phyloP scores from a whole-genome alignment of 2,888 invertebrate species.

The Eristalinus sepulchralis region DNA sequence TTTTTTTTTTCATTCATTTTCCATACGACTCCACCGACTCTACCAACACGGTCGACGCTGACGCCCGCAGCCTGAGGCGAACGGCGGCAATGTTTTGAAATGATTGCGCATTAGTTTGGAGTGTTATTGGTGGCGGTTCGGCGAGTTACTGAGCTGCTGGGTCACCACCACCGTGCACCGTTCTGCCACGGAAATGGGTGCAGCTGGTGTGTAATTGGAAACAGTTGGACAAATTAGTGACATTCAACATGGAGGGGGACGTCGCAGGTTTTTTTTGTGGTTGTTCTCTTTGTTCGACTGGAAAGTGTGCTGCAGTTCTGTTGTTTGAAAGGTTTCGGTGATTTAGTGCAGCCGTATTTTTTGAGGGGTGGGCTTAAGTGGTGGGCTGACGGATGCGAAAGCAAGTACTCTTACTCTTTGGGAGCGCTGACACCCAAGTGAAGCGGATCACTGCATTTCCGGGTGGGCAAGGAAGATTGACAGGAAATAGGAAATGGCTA shows the following conservation, averaged over 20 bases:
- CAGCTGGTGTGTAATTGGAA: conserved; percentile 55
- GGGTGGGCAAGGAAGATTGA: background rate
- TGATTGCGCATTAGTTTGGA: background rate
- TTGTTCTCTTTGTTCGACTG: background rate
- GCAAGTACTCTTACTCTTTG: background rate
- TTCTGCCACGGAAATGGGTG: conserved; percentile 56
- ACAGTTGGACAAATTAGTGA: conserved; percentile 66
- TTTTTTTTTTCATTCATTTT: background rate
- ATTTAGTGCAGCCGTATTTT: background rate
- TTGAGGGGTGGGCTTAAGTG: background rate
- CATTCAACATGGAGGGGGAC: conserved; percentile 32
- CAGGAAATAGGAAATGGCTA: too few species aligned
- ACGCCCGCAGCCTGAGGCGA: background rate
- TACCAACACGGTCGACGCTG: background rate
- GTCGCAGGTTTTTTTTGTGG: background rate
- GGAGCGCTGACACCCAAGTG: background rate
- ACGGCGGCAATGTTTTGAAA: background rate
- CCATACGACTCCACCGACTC: background rate
- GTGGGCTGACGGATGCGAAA: background rate
- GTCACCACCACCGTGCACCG: background rate
- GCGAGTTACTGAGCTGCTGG: conserved; percentile 10
- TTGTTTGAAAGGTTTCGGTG: background rate
- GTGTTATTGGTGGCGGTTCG: background rate
- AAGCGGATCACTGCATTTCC: background rate
- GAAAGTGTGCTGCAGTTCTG: background rate